Conservation (phyloP, 2,113 vertebrate species). For the Micromys minutus region DNA sequence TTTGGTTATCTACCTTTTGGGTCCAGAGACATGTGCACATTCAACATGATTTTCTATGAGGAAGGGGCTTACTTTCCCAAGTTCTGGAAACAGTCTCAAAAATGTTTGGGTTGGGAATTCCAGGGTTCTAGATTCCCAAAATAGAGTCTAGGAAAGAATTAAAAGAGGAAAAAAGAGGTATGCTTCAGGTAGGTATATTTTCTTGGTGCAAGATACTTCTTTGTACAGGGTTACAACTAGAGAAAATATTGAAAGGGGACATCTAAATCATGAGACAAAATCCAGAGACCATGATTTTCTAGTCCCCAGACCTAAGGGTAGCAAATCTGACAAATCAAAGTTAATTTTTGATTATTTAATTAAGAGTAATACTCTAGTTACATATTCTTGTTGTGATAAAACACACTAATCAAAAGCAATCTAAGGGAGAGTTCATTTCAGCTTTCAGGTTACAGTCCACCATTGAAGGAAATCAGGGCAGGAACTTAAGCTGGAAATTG, state of each 20-base stretch:
- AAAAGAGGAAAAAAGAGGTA: neutral
- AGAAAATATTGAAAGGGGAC: neutral
- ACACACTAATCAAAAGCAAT: neutral
- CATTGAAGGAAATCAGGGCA: neutral
- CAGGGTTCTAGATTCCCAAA: neutral
- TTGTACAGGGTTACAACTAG: neutral
- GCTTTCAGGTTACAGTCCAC: neutral
- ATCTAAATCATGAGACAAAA: constrained; percentile 2
- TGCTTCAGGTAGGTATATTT: neutral
- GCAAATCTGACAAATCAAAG: neutral
- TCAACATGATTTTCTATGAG: neutral
- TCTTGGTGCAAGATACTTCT: neutral
- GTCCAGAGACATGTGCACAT: neutral
- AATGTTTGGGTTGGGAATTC: neutral
- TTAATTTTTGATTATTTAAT: neutral
- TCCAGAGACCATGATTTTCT: neutral
- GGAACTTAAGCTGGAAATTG: neutral
- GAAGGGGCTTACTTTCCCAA: neutral
- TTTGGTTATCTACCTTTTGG: neutral
- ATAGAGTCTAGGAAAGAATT: neutral
- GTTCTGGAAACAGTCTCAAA: neutral
- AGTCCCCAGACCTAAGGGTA: neutral
- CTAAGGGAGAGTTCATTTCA: neutral
- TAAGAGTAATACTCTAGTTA: constrained; percentile 10
- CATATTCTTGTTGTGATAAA: neutral